These are phyloP conservation scores for Clanis bilineata DNA, from an alignment of 2,888 invertebrate species.

Conservation along the genomic window DNA sequence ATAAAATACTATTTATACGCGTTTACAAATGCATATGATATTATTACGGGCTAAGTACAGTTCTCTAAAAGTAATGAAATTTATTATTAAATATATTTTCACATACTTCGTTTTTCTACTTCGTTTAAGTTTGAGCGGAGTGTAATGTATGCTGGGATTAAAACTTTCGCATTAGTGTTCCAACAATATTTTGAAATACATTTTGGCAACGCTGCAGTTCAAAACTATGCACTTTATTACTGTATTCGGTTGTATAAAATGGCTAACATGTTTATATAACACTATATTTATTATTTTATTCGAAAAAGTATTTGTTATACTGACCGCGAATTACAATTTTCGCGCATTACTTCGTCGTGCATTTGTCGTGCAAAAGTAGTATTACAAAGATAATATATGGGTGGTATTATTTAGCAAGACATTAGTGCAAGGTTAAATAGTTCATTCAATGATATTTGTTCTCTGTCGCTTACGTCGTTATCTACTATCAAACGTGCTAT, in stretches of 20 bases:
- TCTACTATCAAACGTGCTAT: conserved; percentile 48
- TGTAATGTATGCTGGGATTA: conserved; percentile 9
- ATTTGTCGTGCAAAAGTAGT: conserved; percentile 30
- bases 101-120: not conserved
- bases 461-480: conserved; percentile 46
- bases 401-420: conserved; percentile 50
- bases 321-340: not conserved
- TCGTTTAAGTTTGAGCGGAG: conserved; percentile 1
- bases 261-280: not conserved
- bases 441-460: conserved; percentile 61
- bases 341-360: not conserved
- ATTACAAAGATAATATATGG: too few species aligned
- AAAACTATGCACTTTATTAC: not conserved
- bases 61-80: too few species aligned
- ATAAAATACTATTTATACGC: too few species aligned
- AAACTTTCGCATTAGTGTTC: conserved; percentile 7
- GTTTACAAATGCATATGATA: too few species aligned
- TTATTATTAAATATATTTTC: not conserved
- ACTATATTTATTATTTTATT: too few species aligned
- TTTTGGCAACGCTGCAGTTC: not conserved
- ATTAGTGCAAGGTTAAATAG: conserved; percentile 60
- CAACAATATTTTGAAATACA: conserved; percentile 3
- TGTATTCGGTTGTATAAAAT: not conserved
- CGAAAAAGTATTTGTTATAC: too few species aligned
- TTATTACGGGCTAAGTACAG: too few species aligned